Percentiles rank a stretch among this genome's conserved stretches.
Conservation (phyloP, 2,797 vertebrate genomes). For the Cynopterus sphinx region DNA sequence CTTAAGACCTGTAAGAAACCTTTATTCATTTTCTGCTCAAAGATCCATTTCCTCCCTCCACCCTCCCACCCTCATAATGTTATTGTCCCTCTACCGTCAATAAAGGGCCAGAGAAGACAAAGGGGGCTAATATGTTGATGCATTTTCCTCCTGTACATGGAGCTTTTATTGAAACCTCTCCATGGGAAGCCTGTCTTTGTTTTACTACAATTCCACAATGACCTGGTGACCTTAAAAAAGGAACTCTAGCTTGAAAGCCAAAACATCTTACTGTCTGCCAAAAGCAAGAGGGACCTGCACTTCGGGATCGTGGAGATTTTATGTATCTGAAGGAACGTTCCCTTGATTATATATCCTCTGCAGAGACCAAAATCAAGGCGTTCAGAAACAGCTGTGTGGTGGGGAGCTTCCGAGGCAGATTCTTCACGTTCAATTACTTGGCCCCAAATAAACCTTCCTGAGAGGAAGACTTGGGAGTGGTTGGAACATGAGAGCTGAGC, state of each 20-base stretch:
- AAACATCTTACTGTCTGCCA: constrained; percentile 44
- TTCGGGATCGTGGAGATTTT: constrained; percentile 41
- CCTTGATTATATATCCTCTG: constrained; percentile 38
- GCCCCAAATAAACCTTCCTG: not conserved
- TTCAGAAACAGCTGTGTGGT: not conserved
- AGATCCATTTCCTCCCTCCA: not conserved
- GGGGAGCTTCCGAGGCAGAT: not conserved
- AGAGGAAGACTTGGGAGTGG: not conserved
- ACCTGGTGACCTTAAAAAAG: constrained; percentile 7
- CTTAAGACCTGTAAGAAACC: not conserved
- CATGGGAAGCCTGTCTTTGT: not conserved
- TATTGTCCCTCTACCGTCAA: not conserved
- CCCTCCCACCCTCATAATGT: not conserved
- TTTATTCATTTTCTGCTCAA: not conserved
- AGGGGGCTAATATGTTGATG: constrained; percentile 1
- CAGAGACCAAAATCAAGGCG: constrained; percentile 1
- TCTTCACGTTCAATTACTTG: not conserved
- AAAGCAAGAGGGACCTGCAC: not conserved
- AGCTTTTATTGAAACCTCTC: constrained; percentile 27
- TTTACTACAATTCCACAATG: constrained; percentile 23
- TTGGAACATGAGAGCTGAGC: not conserved
- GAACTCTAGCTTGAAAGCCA: constrained; percentile 37
- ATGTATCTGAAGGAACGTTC: constrained; percentile 20
- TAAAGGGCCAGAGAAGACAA: constrained; percentile 25
- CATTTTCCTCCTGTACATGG: constrained; percentile 34